Conservation (phyloP, 2,113 vertebrate genomes). For the Erythrolamprus reginae region DNA sequence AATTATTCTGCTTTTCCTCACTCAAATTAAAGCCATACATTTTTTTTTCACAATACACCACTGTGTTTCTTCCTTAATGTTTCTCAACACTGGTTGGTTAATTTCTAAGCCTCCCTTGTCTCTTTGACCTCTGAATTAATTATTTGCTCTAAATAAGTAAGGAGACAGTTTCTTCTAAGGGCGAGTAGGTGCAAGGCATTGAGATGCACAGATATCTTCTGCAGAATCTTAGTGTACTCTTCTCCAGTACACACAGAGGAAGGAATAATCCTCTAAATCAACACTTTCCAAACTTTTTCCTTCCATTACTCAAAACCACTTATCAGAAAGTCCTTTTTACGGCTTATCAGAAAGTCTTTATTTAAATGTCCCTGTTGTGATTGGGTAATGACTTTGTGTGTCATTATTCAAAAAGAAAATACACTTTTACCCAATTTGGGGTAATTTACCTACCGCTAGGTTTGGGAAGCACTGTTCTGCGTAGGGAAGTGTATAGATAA, state of each 20-base stretch:
- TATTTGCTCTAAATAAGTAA: constrained; percentile 34
- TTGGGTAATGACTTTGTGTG: neutral
- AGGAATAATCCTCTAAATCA: neutral
- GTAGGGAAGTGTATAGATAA: neutral
- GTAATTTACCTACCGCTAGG: neutral
- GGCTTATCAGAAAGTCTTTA: neutral
- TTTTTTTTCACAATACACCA: too few species aligned
- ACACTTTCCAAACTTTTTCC: neutral
- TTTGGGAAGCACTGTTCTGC: neutral
- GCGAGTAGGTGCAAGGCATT: too few species aligned
- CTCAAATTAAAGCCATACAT: neutral
- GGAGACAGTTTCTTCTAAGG: neutral
- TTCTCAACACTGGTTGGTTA: constrained; percentile 21
- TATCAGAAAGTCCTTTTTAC: neutral
- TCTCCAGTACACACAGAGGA: neutral
- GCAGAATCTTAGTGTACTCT: neutral
- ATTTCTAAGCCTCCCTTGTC: constrained; percentile 40
- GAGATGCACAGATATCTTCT: neutral
- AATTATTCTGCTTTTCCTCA: neutral
- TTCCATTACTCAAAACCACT: neutral
- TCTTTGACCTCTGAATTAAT: constrained; percentile 47
- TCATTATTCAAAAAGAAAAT: neutral
- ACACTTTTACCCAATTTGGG: neutral
- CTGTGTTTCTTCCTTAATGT: neutral
- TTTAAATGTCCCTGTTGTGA: neutral